Base-by-base conservation (phyloP, 2,797 vertebrate genomes). In the Typhlichthys subterraneus region DNA sequence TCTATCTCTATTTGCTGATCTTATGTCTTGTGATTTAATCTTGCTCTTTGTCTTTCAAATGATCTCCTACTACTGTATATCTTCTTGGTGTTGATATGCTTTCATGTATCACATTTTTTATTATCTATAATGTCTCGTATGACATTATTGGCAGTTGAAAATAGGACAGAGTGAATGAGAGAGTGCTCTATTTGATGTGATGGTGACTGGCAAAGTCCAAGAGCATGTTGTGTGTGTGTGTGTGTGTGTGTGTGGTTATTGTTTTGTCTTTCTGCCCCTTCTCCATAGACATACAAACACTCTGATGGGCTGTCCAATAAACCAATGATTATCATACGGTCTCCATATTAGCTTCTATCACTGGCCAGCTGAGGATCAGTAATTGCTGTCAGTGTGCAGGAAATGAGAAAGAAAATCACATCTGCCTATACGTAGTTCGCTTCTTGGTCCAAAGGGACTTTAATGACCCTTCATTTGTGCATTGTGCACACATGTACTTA, bases 361-460 rank as follows among this genome's bases (percentile, higher is more conserved):
- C 66, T 7, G 76, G 63, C 75, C 76, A 79, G 76, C 73, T 71
- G 65, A 79, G 74, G 73, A 86, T 81, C 82, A 80, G 82, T 90
- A 89, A 89, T 89, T 88, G 84, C 77, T 72, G 76, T 81, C 80
- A 49, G 12, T 73, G 75, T 72, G 69, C 77, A 78, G 86, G 83
- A 89, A 88, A 89, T 89, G 82, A 86, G 75, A 80, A 82, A 75
- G 85, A 85, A 88, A 88, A 90, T 89, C 83, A 83, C 86, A 87
- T 85, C 78, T 79, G 73, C 72, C 86, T 70, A 73, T 79, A 83
- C 69, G 83, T 88, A 0, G 73, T 85, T 88, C 88, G 77, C 87
- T 86, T 80, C 77, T 83, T 81, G 78, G 67, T 80, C 83, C 81
- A 73, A 46, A 73, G 86, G 77, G 86, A 85, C 75, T 63, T 45